Conservation (phyloP, 2,888 invertebrate species). For the Pachliopta kotzebuea region DNA sequence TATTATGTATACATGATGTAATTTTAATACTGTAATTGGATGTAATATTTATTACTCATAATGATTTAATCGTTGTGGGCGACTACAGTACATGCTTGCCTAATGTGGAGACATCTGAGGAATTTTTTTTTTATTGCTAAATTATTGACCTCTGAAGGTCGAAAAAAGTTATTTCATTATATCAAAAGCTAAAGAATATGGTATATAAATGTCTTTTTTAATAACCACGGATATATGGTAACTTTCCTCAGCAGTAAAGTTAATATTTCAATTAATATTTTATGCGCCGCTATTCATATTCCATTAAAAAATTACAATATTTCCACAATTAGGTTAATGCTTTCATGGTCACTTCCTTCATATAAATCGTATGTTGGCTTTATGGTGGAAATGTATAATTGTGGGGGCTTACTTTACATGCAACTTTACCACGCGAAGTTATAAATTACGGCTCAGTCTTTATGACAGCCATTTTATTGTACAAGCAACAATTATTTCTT, state of each 20-base stretch:
- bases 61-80: too few relatives aligned
- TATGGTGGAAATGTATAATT: constrained; percentile 28
- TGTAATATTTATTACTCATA: too few relatives aligned
- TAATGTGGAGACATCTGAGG: too few relatives aligned
- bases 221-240: too few relatives aligned
- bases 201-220: too few relatives aligned
- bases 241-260: too few relatives aligned
- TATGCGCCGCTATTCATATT: not conserved
- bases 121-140: not conserved
- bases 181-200: not conserved
- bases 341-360: constrained; percentile 28
- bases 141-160: not conserved
- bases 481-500: constrained; percentile 25
- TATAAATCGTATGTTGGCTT: constrained; percentile 28
- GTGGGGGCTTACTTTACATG: constrained; percentile 21
- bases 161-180: not conserved
- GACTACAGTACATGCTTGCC: too few relatives aligned
- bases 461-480: constrained; percentile 24
- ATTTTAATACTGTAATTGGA: too few relatives aligned
- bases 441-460: constrained; percentile 17
- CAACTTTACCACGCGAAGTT: constrained; percentile 27
- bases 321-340: constrained; percentile 24
- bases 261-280: not conserved
- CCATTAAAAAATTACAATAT: constrained; percentile 3
- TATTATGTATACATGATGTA: too few relatives aligned